These are phyloP conservation scores for Frankliniella fusca DNA, from an alignment of 2,888 invertebrate species.

Conservation along the genomic window DNA sequence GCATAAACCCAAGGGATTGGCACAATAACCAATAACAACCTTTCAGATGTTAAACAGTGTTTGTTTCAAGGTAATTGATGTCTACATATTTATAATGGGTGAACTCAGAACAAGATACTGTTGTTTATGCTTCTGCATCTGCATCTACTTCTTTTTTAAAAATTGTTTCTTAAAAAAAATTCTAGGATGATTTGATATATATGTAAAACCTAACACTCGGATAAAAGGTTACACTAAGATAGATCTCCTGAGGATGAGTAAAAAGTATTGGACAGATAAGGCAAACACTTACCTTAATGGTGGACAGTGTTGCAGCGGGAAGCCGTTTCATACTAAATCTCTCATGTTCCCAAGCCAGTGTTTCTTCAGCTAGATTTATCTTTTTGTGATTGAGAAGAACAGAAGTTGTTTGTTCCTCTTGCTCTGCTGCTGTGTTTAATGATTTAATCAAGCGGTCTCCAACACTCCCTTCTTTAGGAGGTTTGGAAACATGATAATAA, in stretches of 20 bases:
- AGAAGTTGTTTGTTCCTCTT: slow-evolving; percentile 43
- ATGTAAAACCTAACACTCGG: too few relatives aligned
- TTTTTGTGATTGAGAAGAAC: slow-evolving; percentile 84
- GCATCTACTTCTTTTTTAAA: too few relatives aligned
- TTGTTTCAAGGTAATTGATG: neutral
- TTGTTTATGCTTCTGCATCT: too few relatives aligned
- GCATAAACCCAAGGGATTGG: too few relatives aligned
- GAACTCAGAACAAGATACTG: too few relatives aligned
- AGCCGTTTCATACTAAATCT: slow-evolving; percentile 87
- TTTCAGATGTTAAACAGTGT: too few relatives aligned
- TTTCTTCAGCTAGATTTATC: slow-evolving; percentile 90
- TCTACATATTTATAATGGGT: neutral
- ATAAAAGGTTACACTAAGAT: too few relatives aligned
- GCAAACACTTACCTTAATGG: slow-evolving; percentile 54
- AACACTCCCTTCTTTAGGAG: slow-evolving; percentile 75
- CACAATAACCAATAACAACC: too few relatives aligned
- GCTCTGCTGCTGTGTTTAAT: slow-evolving; percentile 44
- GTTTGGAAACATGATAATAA: slow-evolving; percentile 92
- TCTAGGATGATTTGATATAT: too few relatives aligned
- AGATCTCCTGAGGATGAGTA: too few relatives aligned
- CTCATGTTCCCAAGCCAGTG: slow-evolving; percentile 96
- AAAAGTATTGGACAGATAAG: too few relatives aligned
- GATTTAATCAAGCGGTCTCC: neutral
- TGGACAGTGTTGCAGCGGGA: slow-evolving; percentile 87
- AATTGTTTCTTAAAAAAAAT: too few relatives aligned